A percentile compares a stretch with the other conserved stretches of the same genome.
Conservation (phyloP, 2,888 invertebrate genomes). For the Drosophila rellima region DNA sequence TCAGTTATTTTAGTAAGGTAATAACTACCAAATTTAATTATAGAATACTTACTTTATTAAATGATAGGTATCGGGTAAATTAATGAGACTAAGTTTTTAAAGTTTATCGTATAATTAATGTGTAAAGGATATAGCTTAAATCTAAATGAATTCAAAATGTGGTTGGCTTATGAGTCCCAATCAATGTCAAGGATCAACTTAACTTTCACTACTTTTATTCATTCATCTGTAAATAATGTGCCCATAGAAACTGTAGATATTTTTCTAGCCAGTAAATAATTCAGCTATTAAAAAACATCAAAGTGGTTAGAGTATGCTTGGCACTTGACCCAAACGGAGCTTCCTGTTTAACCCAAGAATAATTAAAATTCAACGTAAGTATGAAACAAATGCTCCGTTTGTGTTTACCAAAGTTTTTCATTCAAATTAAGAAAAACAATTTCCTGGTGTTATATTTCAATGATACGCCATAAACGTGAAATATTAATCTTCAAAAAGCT, state of each 20-base stretch:
- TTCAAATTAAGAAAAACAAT: conserved; percentile 31
- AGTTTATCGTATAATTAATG: background rate
- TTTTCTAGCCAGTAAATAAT: background rate
- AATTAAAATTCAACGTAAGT: conserved; percentile 18
- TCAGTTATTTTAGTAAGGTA: too few relatives aligned
- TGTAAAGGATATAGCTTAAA: background rate
- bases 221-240: background rate
- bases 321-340: conserved; percentile 1
- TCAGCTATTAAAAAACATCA: background rate
- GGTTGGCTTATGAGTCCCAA: background rate
- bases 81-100: too few relatives aligned
- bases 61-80: too few relatives aligned
- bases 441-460: conserved; percentile 47
- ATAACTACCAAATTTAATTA: too few relatives aligned
- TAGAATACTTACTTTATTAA: too few relatives aligned
- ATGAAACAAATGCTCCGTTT: background rate
- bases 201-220: background rate
- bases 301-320: background rate
- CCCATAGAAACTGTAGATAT: background rate
- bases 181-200: background rate
- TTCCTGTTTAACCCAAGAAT: conserved; percentile 1
- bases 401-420: conserved; percentile 5
- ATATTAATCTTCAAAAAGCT: conserved; percentile 24
- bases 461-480: conserved; percentile 30
- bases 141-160: background rate